Conservation (phyloP, 2,113 vertebrate species). For the Murina feae region DNA sequence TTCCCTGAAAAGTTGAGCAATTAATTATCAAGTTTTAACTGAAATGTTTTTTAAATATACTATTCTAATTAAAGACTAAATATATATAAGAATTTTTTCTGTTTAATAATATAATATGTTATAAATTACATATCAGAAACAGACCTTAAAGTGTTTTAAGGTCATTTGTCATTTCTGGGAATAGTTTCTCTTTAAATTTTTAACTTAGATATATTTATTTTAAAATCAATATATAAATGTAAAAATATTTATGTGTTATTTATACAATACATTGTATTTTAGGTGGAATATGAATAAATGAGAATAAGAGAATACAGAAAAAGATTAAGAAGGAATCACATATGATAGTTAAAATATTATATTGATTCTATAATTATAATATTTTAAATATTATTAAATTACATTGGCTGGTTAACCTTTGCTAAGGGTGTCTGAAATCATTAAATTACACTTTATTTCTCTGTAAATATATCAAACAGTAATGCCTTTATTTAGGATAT, state of each 20-base stretch:
- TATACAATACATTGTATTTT: background rate
- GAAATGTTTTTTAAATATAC: background rate
- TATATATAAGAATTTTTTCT: background rate
- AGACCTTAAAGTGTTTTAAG: background rate
- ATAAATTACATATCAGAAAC: background rate
- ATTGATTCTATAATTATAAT: background rate
- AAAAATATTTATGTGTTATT: background rate
- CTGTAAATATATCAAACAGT: background rate
- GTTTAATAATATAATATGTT: background rate
- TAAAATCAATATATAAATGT: background rate
- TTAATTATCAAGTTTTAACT: background rate
- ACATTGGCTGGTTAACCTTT: background rate
- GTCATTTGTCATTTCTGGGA: background rate
- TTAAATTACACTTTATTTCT: background rate
- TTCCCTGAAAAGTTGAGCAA: background rate
- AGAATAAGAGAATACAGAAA: background rate
- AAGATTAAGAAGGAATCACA: background rate
- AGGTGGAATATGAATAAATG: background rate
- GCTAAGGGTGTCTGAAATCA: background rate
- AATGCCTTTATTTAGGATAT: background rate
- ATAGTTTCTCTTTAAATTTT: background rate
- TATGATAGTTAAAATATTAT: background rate
- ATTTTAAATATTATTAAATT: background rate
- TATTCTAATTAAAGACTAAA: background rate
- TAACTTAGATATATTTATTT: background rate